These are phyloP conservation scores for Triplophysa siluroides DNA, from an alignment of 2,113 vertebrate genomes.

Conservation along the genomic window DNA sequence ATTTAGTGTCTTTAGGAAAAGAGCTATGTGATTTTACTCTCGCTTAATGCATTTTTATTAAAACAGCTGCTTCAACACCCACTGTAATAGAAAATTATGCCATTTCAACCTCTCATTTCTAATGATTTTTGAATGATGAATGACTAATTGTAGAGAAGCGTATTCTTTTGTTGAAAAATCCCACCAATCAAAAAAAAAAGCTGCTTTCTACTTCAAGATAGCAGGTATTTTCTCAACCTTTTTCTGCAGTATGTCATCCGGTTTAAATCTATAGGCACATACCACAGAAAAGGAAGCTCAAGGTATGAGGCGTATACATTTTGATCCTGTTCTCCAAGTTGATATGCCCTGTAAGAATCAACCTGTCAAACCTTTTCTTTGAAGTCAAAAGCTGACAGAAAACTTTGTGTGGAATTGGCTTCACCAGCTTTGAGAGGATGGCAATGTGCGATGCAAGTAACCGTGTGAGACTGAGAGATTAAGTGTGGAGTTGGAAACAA, in stretches of 20 bases:
- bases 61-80: neutral
- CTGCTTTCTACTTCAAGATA: neutral
- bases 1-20: neutral
- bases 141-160: constrained; percentile 19
- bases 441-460: constrained; percentile 52
- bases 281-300: constrained; percentile 9
- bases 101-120: neutral
- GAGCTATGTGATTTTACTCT: constrained; percentile 9
- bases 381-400: constrained; percentile 65
- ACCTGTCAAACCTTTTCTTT: constrained; percentile 66
- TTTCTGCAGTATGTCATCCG: neutral
- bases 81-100: constrained; percentile 7
- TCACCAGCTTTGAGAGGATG: constrained; percentile 54
- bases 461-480: constrained; percentile 31
- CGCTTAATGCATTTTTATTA: constrained; percentile 3
- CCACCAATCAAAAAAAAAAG: neutral
- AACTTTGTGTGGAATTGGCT: constrained; percentile 62
- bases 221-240: neutral
- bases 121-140: constrained; percentile 6
- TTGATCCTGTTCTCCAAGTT: constrained; percentile 53
- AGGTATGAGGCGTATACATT: constrained; percentile 49
- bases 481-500: constrained; percentile 50
- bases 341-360: constrained; percentile 62
- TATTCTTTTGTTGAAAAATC: neutral
- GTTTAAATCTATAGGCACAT: constrained; percentile 21